Conservation (phyloP, 2,888 invertebrate genomes). For the Leucophenga maculata region DNA sequence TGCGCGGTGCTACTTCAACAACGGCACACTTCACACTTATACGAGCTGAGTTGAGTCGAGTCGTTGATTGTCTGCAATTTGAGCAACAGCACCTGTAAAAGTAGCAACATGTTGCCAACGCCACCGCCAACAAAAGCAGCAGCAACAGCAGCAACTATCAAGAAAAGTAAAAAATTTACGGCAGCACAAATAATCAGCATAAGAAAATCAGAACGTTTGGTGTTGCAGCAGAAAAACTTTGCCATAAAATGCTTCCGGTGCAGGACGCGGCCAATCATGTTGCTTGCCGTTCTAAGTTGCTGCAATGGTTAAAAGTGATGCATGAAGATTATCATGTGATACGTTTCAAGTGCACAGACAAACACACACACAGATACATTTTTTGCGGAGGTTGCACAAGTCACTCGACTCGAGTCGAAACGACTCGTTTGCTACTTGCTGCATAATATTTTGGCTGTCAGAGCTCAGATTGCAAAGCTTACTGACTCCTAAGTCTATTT, state of each 20-base stretch:
- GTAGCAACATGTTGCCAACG: not conserved
- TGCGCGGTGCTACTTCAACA: slow-evolving; percentile 35
- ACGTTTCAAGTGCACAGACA: slow-evolving; percentile 56
- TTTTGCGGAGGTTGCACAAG: slow-evolving; percentile 27
- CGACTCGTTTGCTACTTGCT: slow-evolving; percentile 17
- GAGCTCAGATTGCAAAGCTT: slow-evolving; percentile 21
- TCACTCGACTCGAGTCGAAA: too few relatives aligned
- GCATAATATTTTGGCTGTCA: slow-evolving; percentile 30
- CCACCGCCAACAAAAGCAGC: slow-evolving; percentile 47
- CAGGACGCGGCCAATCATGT: slow-evolving; percentile 39
- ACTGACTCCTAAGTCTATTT: not conserved
- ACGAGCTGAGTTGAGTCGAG: slow-evolving; percentile 51
- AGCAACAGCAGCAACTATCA: slow-evolving; percentile 48
- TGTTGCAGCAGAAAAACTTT: slow-evolving; percentile 41
- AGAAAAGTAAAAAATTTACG: slow-evolving; percentile 56
- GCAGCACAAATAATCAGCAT: slow-evolving; percentile 59
- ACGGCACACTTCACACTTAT: slow-evolving; percentile 59
- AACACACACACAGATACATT: too few relatives aligned
- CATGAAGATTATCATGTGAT: slow-evolving; percentile 67
- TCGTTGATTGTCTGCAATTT: slow-evolving; percentile 24
- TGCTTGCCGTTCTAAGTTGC: slow-evolving; percentile 39
- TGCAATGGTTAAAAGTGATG: slow-evolving; percentile 56
- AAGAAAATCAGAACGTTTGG: slow-evolving; percentile 55
- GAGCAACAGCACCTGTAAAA: slow-evolving; percentile 10
- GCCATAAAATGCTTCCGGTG: slow-evolving; percentile 66